Conservation (phyloP, 2,888 invertebrate species). For the Hanleya hanleyi region DNA sequence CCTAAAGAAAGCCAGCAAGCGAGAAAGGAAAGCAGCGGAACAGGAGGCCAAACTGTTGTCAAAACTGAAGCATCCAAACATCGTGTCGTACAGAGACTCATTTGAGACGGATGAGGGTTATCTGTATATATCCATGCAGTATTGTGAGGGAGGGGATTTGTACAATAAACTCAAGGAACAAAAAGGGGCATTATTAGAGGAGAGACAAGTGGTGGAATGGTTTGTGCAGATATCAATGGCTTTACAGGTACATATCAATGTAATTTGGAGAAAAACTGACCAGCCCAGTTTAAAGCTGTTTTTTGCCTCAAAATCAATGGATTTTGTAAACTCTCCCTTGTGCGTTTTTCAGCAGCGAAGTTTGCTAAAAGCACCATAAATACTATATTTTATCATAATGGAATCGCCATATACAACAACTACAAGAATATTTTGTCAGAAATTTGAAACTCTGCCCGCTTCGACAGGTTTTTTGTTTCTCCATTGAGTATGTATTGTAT, state of each 20-base stretch:
- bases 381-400: too few relatives aligned
- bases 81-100: constrained; percentile 75
- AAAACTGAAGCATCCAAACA: constrained; percentile 75
- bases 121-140: constrained; percentile 75
- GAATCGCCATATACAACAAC: too few relatives aligned
- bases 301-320: too few relatives aligned
- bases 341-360: too few relatives aligned
- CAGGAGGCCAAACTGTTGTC: constrained; percentile 74
- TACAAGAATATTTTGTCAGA: too few relatives aligned
- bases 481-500: too few relatives aligned
- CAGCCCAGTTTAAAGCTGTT: too few relatives aligned
- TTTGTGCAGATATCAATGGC: constrained; percentile 76
- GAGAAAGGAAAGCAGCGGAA: constrained; percentile 72
- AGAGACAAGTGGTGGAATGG: constrained; percentile 75
- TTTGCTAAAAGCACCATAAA: too few relatives aligned
- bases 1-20: constrained; percentile 68
- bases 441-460: too few relatives aligned
- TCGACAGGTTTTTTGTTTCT: too few relatives aligned
- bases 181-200: constrained; percentile 70
- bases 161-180: constrained; percentile 73
- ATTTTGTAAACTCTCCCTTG: too few relatives aligned
- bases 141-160: constrained; percentile 75
- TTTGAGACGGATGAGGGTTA: constrained; percentile 73
- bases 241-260: constrained; percentile 68
- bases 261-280: neutral